Base-by-base conservation (phyloP, 2,888 invertebrate genomes). In the Eledona agricola region DNA sequence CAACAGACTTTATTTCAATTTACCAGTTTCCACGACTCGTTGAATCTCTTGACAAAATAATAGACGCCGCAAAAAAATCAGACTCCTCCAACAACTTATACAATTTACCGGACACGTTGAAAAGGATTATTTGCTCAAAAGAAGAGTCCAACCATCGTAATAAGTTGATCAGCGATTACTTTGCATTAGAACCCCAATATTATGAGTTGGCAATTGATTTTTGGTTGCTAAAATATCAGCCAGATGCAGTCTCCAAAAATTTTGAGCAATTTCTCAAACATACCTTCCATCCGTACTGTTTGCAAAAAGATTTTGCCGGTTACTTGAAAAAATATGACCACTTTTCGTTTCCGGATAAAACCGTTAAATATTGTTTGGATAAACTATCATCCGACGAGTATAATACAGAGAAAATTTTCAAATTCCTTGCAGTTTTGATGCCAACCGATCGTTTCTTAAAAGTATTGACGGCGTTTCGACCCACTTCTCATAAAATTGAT, bases 201-300 rank as follows among this genome's bases (percentile, higher is more conserved):
- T 43, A 22, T 4, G 9, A 45, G 10, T 5, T 10, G 3, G 6
- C 13, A 2, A 32, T 34, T 1, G 32, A 23, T 6, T 13, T 34
- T 4, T 45, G 16, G 23, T 16, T 45, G n/a, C 6, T 45, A 26
- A 45, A 45, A 22, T n/a, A 25, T n/a, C 23, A 25, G n/a, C 45
- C 34, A 0, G 11, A 17, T 10, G 11, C 17, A 0, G 10, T 45
- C 6, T 4, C 2, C 7, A 9, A 10, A 4, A 3, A 25, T 11
- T 13, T 25, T 17, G 26, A 34, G n/a, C 11, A 17, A 7, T 45
- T 34, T 17, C 10, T 15, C 6, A 23, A 20, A 1, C 32, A 43
- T 16, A 2, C 22, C 1, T 13, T 29, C n/a, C 4, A 4, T 3
- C 6, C 16, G 7, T 15, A 2, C 4, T 7, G 6, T n/a, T 3